These are phyloP conservation scores for Catocala sponsa DNA, from an alignment of 2,888 invertebrate species.

Conservation along the genomic window DNA sequence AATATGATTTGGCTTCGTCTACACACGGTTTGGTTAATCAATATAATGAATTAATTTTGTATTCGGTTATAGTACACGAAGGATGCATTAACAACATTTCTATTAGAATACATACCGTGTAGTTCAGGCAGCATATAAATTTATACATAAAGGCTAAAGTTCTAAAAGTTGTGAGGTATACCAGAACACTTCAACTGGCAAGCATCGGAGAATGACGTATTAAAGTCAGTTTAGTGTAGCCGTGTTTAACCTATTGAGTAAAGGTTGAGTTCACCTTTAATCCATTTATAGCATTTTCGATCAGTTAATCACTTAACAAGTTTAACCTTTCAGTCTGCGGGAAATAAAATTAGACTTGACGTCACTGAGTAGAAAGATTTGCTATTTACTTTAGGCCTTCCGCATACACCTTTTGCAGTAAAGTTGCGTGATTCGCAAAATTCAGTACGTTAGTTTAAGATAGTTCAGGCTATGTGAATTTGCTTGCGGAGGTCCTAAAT, in stretches of 20 bases:
- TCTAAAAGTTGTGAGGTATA: slow-evolving; percentile 1
- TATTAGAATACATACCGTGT: slow-evolving; percentile 2
- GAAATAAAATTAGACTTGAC: slow-evolving; percentile 3
- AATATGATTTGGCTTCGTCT: slow-evolving; percentile 26
- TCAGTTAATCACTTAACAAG: slow-evolving; percentile 43
- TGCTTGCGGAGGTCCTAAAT: slow-evolving; percentile 2
- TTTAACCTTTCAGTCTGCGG: slow-evolving; percentile 36
- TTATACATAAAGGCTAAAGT: not conserved
- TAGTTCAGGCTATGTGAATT: not conserved
- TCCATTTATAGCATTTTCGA: slow-evolving; percentile 47
- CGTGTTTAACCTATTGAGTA: slow-evolving; percentile 26
- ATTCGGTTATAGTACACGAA: slow-evolving; percentile 29
- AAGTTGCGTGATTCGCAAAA: too few relatives aligned
- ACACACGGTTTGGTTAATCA: slow-evolving; percentile 24
- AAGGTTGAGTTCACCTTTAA: slow-evolving; percentile 44
- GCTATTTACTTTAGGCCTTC: not conserved
- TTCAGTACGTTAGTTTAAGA: too few relatives aligned
- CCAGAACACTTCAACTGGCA: slow-evolving; percentile 3
- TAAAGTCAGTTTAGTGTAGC: slow-evolving; percentile 22
- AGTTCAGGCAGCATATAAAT: slow-evolving; percentile 1
- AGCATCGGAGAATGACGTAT: slow-evolving; percentile 14
- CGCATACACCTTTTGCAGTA: not conserved
- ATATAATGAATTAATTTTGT: slow-evolving; percentile 26
- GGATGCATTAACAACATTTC: slow-evolving; percentile 19
- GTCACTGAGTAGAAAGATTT: not conserved